Evolutionary conservation across 2,797 vertebrate species (phyloP), one percentile per base, ranked within the genome.

Genomic region (Amblyraja radiata): DNA sequence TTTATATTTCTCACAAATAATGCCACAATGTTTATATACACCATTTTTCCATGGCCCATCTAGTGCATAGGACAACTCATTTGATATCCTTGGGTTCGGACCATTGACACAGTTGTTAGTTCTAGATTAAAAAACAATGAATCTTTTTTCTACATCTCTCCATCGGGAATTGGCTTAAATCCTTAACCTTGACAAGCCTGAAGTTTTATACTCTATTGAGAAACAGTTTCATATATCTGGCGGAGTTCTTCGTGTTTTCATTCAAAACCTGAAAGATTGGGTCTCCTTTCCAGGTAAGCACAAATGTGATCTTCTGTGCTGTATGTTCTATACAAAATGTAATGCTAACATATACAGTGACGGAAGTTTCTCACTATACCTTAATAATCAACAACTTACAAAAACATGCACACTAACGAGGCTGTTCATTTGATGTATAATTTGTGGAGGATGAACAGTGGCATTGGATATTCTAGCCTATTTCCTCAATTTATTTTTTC

Each of bases 71-170:
- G n/a, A 71, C 32, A 91, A 73, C 10, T 54, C 18, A 46, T 73
- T 73, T 91, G 88, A 74, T 73, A 91, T 91, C 65, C 65, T 73
- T 36, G 46, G 88, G 36, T 71, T 91, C 74, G 68, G 6, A 9
- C 36, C 13, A 10, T 91, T 73, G 46, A 90, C 86, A 71, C 32
- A 36, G 2, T 65, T 90, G 65, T 39, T 68, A 71, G 10, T 36
- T 36, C 68, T 73, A 36, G 36, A 54, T 39, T 46, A 86, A 86
- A 91, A 84, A 84, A 5, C 58, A 25, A n/a, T 86, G 13, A 13
- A 25, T 32, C 63, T 13, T 74, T 73, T 74, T 74, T 54, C 68
- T 54, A 74, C 16, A 25, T 74, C 39, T 74, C 16, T 65, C 61
- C 28, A 65, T 58, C 46, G 7, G 28, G 36, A 91, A 91, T 65